Conservation (phyloP, 2,888 invertebrate species). For the Ceramica pisi region DNA sequence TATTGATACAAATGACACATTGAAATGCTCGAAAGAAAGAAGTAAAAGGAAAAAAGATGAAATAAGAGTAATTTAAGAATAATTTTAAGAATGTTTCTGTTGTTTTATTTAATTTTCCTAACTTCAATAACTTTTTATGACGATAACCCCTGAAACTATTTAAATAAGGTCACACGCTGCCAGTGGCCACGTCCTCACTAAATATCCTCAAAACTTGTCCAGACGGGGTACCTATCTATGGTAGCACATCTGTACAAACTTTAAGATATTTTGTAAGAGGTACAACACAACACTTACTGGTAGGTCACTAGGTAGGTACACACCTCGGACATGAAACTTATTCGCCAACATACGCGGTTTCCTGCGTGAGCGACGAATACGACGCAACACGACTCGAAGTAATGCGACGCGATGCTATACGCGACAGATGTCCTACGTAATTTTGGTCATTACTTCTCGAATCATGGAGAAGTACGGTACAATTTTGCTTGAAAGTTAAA, state of each 20-base stretch:
- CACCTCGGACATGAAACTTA: too few species aligned
- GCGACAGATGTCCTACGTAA: too few species aligned
- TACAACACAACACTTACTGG: too few species aligned
- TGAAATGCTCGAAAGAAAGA: conserved; percentile 60
- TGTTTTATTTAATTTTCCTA: conserved; percentile 80
- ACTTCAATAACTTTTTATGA: background rate
- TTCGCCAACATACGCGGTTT: too few species aligned
- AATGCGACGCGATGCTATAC: too few species aligned
- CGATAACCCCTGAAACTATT: background rate
- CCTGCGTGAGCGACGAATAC: too few species aligned
- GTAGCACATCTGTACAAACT: background rate
- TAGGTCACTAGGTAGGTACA: too few species aligned
- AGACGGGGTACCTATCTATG: background rate
- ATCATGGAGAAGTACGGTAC: too few species aligned
- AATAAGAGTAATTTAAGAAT: conserved; percentile 82
- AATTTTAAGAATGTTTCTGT: conserved; percentile 80
- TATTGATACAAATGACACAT: conserved; percentile 69
- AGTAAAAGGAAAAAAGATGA: conserved; percentile 67
- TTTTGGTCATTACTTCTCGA: too few species aligned
- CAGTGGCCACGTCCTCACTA: background rate
- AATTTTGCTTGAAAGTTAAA: too few species aligned
- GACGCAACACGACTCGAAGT: too few species aligned
- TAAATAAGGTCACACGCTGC: background rate
- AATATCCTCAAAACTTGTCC: background rate
- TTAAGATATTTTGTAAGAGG: background rate